Base-by-base conservation (phyloP, 2,888 invertebrate genomes). In the Caenorhabditis japonica region DNA sequence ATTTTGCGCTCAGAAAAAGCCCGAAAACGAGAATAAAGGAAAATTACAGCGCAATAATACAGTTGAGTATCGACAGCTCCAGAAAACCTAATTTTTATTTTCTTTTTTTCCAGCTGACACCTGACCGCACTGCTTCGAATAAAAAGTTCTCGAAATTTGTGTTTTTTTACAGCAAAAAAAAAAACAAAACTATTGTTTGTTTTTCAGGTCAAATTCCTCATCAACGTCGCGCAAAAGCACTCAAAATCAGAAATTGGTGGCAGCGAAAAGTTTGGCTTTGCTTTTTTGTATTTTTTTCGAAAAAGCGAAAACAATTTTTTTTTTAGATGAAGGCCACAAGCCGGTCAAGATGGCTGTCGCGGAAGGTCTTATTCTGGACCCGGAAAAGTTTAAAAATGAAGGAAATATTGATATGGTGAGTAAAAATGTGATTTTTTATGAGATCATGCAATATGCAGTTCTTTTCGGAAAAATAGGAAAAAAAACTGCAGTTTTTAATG, bases 351-450 rank as follows among this genome's bases (percentile, higher is more conserved):
- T 47, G 36, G 70, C 70, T 17, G 49, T 49, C 4, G 41, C 53
- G 12, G 70, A 61, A 38, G 70, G 70, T 17, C 34, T 70, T 3
- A 70, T 70, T 43, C 21, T 70, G 10, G 55, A 70, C 27, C 70
- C 70, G 8, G 33, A 53, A 8, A 27, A 39, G 1, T 56, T 70
- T 15, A 70, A 70, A 55, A 33, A 41, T 23, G 60, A 43, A 19
- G 47, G 53, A 34, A 61, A 60, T 34, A 44, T 70, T 13, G 70
- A 70, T 27, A 15, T 41, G 41, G 60, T 60, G 5, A 4, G 49
- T 27, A 36, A n/a, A n/a, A n/a, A n/a, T n/a, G n/a, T n/a, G n/a
- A n/a, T n/a, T n/a, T n/a, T n/a, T n/a, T n/a, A n/a, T n/a, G n/a
- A n/a, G n/a, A n/a, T n/a, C n/a, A n/a, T n/a, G n/a, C n/a, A n/a